These are phyloP conservation scores for Caenorhabditis drosophilae DNA, from an alignment of 2,888 invertebrate genomes.

Conservation along the genomic window DNA sequence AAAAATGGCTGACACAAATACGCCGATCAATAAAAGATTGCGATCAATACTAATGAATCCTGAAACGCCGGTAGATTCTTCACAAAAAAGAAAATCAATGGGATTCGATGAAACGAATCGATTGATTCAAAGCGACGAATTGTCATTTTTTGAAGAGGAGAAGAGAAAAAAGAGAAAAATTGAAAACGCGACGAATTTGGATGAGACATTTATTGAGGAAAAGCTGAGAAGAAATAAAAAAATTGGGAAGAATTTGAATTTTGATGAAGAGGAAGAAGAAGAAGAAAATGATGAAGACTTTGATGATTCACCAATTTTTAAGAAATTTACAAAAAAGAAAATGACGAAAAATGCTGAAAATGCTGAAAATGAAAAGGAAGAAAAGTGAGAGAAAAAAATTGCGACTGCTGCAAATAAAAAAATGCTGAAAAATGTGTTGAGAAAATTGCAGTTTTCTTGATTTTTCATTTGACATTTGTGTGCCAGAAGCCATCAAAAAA, in stretches of 20 bases:
- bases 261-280: constrained; percentile 16
- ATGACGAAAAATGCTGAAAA: background rate
- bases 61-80: constrained; percentile 9
- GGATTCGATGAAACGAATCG: constrained; percentile 26
- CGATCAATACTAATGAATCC: constrained; percentile 9
- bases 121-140: constrained; percentile 4
- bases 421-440: too few species aligned
- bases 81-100: constrained; percentile 20
- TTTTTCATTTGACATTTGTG: constrained; percentile 27
- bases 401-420: too few species aligned
- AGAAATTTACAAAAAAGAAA: constrained; percentile 4
- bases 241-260: too few species aligned
- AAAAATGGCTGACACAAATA: constrained; percentile 15
- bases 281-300: too few species aligned
- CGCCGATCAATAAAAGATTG: constrained; percentile 22
- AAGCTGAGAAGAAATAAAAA: too few species aligned
- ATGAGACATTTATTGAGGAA: too few species aligned
- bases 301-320: constrained; percentile 5
- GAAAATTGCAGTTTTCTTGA: constrained; percentile 2
- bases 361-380: too few species aligned
- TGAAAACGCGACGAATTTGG: too few species aligned
- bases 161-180: constrained; percentile 7
- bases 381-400: too few species aligned
- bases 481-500: constrained; percentile 14
- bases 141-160: constrained; percentile 13